Percentiles rank a stretch among this genome's conserved stretches.
Conservation (phyloP, 1,140 invertebrate species). For the Drosophila bocki region DNA sequence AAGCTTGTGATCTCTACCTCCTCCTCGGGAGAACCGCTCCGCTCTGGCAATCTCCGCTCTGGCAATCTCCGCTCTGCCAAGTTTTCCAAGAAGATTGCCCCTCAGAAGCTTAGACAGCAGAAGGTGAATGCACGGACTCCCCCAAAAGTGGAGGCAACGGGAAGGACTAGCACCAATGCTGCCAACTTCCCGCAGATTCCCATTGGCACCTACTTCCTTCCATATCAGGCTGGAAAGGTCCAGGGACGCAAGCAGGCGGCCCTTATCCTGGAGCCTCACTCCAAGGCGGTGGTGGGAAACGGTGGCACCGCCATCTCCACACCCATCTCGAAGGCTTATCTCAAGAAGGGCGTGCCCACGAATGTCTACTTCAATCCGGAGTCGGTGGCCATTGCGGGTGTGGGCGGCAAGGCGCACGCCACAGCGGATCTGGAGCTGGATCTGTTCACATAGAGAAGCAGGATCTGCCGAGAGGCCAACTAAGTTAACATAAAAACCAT, state of each 20-base stretch:
- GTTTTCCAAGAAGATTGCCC: constrained; percentile 1
- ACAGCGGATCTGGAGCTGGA: constrained; percentile 87
- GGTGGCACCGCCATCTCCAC: constrained; percentile 89
- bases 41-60: neutral
- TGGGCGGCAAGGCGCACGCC: constrained; percentile 89
- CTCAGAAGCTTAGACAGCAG: constrained; percentile 45
- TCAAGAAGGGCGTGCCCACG: constrained; percentile 86
- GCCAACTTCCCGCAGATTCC: constrained; percentile 75
- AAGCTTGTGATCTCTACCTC: constrained; percentile 64
- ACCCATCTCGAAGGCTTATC: constrained; percentile 87
- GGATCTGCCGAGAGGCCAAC: constrained; percentile 2
- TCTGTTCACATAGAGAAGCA: constrained; percentile 77
- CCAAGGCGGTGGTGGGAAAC: constrained; percentile 87
- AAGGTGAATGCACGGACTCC: neutral
- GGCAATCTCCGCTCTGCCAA: neutral
- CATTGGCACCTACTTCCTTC: constrained; percentile 76
- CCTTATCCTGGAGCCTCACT: constrained; percentile 88
- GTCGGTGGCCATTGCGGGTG: constrained; percentile 89
- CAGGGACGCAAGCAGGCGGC: constrained; percentile 80
- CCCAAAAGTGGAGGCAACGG: constrained; percentile 82
- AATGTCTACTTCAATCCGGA: constrained; percentile 88
- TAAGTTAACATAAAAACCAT: constrained; percentile 6
- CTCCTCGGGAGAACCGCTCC: neutral
- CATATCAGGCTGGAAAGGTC: constrained; percentile 56
- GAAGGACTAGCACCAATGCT: constrained; percentile 67